A percentile compares a stretch with the other conserved stretches of the same genome.
Evolutionary conservation across 2,888 invertebrate genomes (phyloP).

Genomic region (Germaria angustata): DNA sequence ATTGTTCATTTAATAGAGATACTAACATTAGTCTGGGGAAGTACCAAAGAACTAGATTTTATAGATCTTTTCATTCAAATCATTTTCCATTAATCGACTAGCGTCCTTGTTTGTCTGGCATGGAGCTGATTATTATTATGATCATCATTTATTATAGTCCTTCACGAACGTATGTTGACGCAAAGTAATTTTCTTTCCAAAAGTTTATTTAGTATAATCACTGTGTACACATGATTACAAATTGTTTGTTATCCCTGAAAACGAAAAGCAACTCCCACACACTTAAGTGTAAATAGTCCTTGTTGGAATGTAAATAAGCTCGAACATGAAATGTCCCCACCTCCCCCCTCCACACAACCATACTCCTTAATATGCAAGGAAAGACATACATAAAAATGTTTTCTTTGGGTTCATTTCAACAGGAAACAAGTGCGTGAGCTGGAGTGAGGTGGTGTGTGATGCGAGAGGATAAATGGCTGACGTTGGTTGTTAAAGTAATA

Average conservation of each 20-base stretch:
- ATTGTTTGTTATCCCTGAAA: conserved; percentile 60
- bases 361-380: no score
- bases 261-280: conserved; percentile 38
- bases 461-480: background rate
- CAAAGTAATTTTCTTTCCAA: conserved; percentile 61
- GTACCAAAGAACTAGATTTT: no score
- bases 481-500: conserved; percentile 50
- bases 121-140: conserved; percentile 15
- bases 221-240: conserved; percentile 64
- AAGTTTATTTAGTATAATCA: conserved; percentile 66
- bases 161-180: conserved; percentile 46
- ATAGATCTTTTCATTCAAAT: no score
- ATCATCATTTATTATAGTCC: conserved; percentile 49
- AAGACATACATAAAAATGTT: conserved; percentile 4
- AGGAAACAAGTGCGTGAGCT: background rate
- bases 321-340: conserved; percentile 29
- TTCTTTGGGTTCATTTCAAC: background rate
- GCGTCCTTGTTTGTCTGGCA: conserved; percentile 2
- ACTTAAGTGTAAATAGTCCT: conserved; percentile 51
- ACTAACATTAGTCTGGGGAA: no score
- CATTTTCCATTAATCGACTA: no score
- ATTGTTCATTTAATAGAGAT: no score
- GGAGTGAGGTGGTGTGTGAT: background rate
- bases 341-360: background rate
- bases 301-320: conserved; percentile 37